Evolutionary conservation across 2,113 vertebrate species (phyloP).

Genomic region (Tachysurus vachellii): DNA sequence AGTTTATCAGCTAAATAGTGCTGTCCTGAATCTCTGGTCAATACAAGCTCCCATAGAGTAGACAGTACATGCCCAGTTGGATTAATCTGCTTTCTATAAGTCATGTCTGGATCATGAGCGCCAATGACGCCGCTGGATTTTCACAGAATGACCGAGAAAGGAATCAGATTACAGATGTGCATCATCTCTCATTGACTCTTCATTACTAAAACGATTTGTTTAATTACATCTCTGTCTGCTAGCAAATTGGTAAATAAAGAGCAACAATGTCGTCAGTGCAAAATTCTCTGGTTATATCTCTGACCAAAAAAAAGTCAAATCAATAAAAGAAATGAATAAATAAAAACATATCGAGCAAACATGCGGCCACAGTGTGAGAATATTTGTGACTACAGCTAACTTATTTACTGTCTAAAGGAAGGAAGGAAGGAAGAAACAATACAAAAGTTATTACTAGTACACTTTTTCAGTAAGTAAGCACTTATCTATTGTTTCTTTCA

Average conservation of each 20-base stretch:
- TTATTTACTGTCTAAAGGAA: neutral
- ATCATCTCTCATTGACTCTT: constrained; percentile 73
- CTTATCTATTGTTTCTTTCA: too few species aligned
- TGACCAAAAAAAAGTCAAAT: neutral
- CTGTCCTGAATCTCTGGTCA: neutral
- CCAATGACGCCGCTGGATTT: constrained; percentile 74
- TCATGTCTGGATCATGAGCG: constrained; percentile 61
- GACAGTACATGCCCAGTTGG: constrained; percentile 30
- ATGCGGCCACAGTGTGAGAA: neutral
- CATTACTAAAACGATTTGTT: constrained; percentile 48
- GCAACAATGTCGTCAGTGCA: neutral
- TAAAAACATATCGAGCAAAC: too few species aligned
- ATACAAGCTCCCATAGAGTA: neutral
- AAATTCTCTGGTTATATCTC: neutral
- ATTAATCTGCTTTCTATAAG: constrained; percentile 57
- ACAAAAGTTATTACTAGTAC: neutral
- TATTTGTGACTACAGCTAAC: neutral
- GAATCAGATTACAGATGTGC: constrained; percentile 78
- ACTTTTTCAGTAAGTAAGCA: too few species aligned
- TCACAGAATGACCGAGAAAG: constrained; percentile 71
- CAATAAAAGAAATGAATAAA: neutral
- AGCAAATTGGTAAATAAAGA: neutral
- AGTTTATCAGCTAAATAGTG: neutral
- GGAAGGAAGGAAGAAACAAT: neutral
- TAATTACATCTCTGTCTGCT: neutral